Evolutionary conservation across 2,113 vertebrate species (phyloP).

Genomic region (Manacus vitellinus): DNA sequence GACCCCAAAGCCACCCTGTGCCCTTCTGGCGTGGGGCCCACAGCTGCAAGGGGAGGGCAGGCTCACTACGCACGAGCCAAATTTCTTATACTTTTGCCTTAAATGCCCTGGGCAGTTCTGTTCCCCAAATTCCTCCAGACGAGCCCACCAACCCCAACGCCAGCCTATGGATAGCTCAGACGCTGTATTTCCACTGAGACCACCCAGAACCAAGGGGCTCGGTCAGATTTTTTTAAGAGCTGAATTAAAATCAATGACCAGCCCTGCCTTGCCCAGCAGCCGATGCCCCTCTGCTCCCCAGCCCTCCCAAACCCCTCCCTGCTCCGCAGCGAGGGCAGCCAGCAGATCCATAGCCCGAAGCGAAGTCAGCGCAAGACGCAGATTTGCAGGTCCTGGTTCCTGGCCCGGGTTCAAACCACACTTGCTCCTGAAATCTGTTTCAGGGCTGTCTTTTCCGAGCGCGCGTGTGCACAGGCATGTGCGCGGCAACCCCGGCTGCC

Average conservation of each 20-base stretch:
- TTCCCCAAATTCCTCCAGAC: neutral
- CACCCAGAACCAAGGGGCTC: fast-evolving
- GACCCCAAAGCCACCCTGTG: neutral
- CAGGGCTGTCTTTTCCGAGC: neutral
- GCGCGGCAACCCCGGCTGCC: neutral
- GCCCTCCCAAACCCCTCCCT: neutral
- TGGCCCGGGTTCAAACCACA: slow-evolving; percentile 41
- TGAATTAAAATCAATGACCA: neutral
- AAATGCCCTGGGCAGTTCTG: fast-evolving
- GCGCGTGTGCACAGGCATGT: neutral
- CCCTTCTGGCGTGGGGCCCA: neutral
- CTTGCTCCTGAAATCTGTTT: slow-evolving; percentile 46
- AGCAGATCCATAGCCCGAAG: slow-evolving; percentile 27
- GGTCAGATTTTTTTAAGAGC: neutral
- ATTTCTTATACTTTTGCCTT: neutral
- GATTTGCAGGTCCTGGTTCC: slow-evolving; percentile 53
- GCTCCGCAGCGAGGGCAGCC: neutral
- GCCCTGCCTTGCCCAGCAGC: fast-evolving
- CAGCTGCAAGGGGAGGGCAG: fast-evolving
- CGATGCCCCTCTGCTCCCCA: neutral
- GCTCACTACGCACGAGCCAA: fast-evolving
- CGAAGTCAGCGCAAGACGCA: neutral
- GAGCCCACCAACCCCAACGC: fast-evolving
- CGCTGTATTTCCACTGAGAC: neutral
- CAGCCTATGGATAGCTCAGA: neutral